Evolutionary conservation across 2,113 vertebrate genomes (phyloP), one percentile per base, ranked within the genome.

Genomic region (Sinocyclocheilus maitianheensis): DNA sequence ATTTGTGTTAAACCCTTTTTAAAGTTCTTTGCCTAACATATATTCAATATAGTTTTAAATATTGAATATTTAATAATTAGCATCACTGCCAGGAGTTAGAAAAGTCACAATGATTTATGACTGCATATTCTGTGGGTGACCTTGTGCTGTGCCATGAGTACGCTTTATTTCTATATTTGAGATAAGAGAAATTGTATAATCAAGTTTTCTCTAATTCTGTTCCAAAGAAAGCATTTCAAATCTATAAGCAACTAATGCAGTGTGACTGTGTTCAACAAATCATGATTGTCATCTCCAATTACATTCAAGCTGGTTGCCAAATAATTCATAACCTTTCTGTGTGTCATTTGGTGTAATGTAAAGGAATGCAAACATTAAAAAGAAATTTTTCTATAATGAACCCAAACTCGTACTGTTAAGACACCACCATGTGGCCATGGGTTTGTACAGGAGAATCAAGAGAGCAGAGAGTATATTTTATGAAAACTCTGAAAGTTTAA

Each of bases 401-500:
- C 46, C 46, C n/a, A 76, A 26, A 26, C 10, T 72, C 13, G 10
- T 46, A n/a, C 11, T 3, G 46, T 6, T 43, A 63, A 26, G 53
- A 14, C 53, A 12, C 82, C 82, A 76, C 8, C 53, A 22, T 74
- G 53, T 76, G 71, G 37, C 53, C 55, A 77, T 37, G 24, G 8
- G 30, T 60, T 46, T 76, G 22, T 26, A 48, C 30, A 43, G 5
- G 14, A 0, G 6, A 65, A 48, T 22, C 10, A 63, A 81, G 18
- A 86, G 51, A 80, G 20, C 24, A 26, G 6, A 18, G 24, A 60
- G 16, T 40, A 60, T 46, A 58, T 67, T 77, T 79, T 76, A 69
- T 63, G 84, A 85, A 81, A 46, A 40, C 24, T 85, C 30, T 12
- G 43, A 88, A 85, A 78, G 30, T 85, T 87, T 83, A 84, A 75